phyloP scores from a whole-genome alignment of 2,113 vertebrate species.

The Xenus cinereus region DNA sequence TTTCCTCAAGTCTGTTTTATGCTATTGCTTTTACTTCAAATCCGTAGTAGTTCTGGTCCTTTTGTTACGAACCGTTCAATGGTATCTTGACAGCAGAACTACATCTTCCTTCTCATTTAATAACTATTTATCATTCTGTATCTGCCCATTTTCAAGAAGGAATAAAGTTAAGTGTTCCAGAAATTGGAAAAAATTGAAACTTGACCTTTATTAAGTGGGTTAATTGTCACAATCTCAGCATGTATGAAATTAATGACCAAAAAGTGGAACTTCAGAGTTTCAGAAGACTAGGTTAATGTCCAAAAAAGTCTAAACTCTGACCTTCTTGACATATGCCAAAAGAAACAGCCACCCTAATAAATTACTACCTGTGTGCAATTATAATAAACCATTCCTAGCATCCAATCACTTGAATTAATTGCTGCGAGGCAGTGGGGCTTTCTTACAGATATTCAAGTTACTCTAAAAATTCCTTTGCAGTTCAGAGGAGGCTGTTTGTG shows the following conservation, averaged over 20 bases:
- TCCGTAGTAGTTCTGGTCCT: conserved; percentile 9
- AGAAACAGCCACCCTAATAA: conserved; percentile 76
- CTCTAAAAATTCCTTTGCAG: conserved; percentile 14
- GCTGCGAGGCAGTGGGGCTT: conserved; percentile 58
- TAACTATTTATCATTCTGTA: conserved; percentile 79
- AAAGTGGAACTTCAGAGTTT: conserved; percentile 79
- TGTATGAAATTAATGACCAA: conserved; percentile 83
- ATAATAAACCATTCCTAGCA: conserved; percentile 70
- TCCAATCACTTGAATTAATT: conserved; percentile 78
- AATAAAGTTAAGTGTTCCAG: conserved; percentile 80
- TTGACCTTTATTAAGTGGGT: conserved; percentile 88
- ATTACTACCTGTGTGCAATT: conserved; percentile 78
- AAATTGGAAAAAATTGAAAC: conserved; percentile 84
- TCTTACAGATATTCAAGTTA: conserved; percentile 15
- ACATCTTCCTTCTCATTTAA: conserved; percentile 71
- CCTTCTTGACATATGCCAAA: conserved; percentile 79
- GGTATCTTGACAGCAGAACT: conserved; percentile 69
- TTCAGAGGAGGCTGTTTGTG: neutral
- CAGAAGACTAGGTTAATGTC: conserved; percentile 79
- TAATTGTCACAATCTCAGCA: conserved; percentile 85
- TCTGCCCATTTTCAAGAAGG: conserved; percentile 78
- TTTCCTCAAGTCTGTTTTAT: neutral
- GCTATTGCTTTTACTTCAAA: conserved; percentile 32
- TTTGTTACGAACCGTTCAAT: conserved; percentile 37
- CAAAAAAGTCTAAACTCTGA: conserved; percentile 79